A percentile compares a stretch with the other conserved stretches of the same genome.
Evolutionary conservation across 2,888 invertebrate species (phyloP).

Genomic region (Mythimna ferrago): DNA sequence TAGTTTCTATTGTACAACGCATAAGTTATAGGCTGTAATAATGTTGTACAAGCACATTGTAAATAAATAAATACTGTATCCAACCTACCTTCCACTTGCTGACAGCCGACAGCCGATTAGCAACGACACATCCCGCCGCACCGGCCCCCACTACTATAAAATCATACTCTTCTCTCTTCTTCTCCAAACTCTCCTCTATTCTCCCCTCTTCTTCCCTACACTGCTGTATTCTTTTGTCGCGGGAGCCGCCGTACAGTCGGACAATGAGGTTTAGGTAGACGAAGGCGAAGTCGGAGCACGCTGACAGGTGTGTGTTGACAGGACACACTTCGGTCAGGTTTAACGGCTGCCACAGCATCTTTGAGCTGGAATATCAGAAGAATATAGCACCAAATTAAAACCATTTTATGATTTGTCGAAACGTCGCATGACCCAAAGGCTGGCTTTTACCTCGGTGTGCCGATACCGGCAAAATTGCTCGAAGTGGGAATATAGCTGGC

Average conservation of each 20-base stretch:
- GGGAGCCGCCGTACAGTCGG: conserved; percentile 73
- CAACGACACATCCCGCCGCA: conserved; percentile 79
- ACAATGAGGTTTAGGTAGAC: conserved; percentile 75
- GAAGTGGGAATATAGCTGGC: too few relatives aligned
- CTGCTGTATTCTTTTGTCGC: conserved; percentile 60
- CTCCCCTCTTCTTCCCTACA: conserved; percentile 58
- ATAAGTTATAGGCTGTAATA: too few relatives aligned
- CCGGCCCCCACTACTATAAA: conserved; percentile 83
- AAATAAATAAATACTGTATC: too few relatives aligned
- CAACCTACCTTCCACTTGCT: conserved; percentile 68
- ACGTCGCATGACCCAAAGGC: too few relatives aligned
- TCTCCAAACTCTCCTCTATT: conserved; percentile 35
- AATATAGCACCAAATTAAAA: neutral
- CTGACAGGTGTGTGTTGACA: conserved; percentile 67
- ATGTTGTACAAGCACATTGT: too few relatives aligned
- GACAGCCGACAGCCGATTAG: conserved; percentile 76
- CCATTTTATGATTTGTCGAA: too few relatives aligned
- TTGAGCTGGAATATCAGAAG: conserved; percentile 28
- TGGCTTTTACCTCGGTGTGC: too few relatives aligned
- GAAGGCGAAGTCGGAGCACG: conserved; percentile 75
- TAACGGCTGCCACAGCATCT: conserved; percentile 72
- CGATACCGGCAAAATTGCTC: too few relatives aligned
- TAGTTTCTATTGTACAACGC: too few relatives aligned
- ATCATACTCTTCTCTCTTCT: conserved; percentile 72
- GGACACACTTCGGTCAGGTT: conserved; percentile 71